Conservation (phyloP, 2,113 vertebrate genomes). For the Saguinus imperator region DNA sequence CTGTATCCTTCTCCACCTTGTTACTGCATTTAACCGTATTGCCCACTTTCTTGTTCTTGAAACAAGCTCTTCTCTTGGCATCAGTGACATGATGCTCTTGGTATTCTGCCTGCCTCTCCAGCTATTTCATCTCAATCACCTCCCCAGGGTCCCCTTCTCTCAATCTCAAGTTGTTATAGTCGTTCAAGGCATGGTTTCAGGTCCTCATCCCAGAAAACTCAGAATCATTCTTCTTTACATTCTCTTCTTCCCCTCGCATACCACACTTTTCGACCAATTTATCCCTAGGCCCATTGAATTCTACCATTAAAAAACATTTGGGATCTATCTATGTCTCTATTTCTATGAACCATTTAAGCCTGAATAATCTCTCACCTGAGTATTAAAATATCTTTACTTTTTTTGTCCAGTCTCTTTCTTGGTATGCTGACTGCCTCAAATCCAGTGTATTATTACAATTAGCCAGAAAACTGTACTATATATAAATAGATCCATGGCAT, state of each 20-base stretch:
- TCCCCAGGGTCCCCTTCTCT: fast-evolving
- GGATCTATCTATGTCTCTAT: background rate
- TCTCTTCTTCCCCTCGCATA: background rate
- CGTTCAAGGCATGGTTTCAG: background rate
- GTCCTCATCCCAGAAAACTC: background rate
- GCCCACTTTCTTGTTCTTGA: background rate
- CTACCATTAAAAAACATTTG: background rate
- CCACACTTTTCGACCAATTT: background rate
- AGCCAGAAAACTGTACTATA: background rate
- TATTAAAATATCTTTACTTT: background rate
- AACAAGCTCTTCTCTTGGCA: background rate
- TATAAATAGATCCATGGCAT: background rate
- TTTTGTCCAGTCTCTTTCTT: background rate
- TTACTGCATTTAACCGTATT: background rate
- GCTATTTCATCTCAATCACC: background rate
- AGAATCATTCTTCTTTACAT: background rate
- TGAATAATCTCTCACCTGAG: background rate
- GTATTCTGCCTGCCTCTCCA: background rate
- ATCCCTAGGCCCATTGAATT: background rate
- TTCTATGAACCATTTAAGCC: background rate
- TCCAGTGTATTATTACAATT: background rate
- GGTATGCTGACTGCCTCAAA: background rate
- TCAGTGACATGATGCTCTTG: background rate
- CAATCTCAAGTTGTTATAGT: background rate
- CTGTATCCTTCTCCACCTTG: background rate